Base-by-base conservation (phyloP, 2,113 vertebrate genomes). In the Pterocles gutturalis region DNA sequence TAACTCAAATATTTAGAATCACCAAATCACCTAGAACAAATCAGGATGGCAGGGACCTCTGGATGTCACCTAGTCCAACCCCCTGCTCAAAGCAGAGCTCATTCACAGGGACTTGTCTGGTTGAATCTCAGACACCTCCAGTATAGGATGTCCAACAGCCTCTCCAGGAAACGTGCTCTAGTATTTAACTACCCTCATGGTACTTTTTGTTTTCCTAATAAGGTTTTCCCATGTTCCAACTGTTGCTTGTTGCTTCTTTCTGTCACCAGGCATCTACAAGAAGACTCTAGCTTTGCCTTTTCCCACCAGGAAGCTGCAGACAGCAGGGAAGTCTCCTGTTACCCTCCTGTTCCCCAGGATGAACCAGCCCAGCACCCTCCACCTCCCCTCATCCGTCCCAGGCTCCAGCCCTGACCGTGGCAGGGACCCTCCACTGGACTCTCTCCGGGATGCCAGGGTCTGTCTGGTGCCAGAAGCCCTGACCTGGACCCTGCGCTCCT, bases 311-410 rank as follows among this genome's bases (percentile, higher is more conserved):
- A 25, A 54, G 26, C 1, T 4, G 19, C n/a, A 73, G 33, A 51
- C 8, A 77, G 9, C 34, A 29, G 13, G 51, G 46, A 34, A 8
- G 12, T 61, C 24, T 77, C 6, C 16, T 10, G 25, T 73, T 41
- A 17, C 12, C 4, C 9, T 64, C 3, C 21, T 64, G 7, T 75
- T 84, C 6, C 7, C 12, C 8, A 45, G 24, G 13, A 41, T 62
- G 71, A 69, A n/a, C 8, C 10, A 69, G 34, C 2, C 7, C 22
- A 46, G 10, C 19, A 73, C 4, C 14, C 7, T 71, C 8, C 13
- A 31, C 29, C 13, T 79, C 10, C n/a, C 4, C 10, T 17, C 0
- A 0, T 26, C 16, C 0, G 0, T 29, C n/a, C 19, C 5, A 28
- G 29, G 13, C 5, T 72, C 18, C 70, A 77, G 22, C 18, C 16